A percentile compares a stretch with the other conserved stretches of the same genome.
phyloP scores from a whole-genome alignment of 2,888 invertebrate genomes.

The Rapana venosa region DNA sequence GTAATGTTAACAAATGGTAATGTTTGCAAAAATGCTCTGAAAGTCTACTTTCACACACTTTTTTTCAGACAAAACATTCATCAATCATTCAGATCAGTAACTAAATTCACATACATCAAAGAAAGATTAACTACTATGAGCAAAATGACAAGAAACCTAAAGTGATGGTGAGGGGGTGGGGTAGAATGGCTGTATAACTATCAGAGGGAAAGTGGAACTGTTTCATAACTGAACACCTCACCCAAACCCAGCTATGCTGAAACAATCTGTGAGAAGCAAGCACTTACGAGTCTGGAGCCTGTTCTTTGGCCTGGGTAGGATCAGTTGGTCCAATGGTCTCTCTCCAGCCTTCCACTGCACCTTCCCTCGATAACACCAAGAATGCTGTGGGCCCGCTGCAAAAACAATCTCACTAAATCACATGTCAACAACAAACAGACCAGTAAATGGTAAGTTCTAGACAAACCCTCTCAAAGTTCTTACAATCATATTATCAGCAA shows the following conservation, averaged over 20 bases:
- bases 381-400: slow-evolving; percentile 74
- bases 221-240: too few relatives aligned
- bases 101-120: not conserved
- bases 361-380: slow-evolving; percentile 75
- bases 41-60: too few relatives aligned
- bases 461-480: too few relatives aligned
- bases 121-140: not conserved
- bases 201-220: too few relatives aligned
- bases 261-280: not conserved
- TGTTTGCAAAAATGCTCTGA: too few relatives aligned
- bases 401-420: not conserved
- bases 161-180: too few relatives aligned
- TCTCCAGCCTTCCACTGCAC: slow-evolving; percentile 74
- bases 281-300: slow-evolving; percentile 73
- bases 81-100: not conserved
- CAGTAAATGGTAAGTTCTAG: too few relatives aligned
- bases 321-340: slow-evolving; percentile 73
- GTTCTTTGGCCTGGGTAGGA: slow-evolving; percentile 73
- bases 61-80: not conserved
- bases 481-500: too few relatives aligned
- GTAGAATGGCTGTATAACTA: too few relatives aligned
- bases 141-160: too few relatives aligned
- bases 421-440: not conserved
- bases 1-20: too few relatives aligned
- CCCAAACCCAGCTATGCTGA: not conserved